phyloP scores from a whole-genome alignment of 2,113 vertebrate species.

The Callithrix jacchus region DNA sequence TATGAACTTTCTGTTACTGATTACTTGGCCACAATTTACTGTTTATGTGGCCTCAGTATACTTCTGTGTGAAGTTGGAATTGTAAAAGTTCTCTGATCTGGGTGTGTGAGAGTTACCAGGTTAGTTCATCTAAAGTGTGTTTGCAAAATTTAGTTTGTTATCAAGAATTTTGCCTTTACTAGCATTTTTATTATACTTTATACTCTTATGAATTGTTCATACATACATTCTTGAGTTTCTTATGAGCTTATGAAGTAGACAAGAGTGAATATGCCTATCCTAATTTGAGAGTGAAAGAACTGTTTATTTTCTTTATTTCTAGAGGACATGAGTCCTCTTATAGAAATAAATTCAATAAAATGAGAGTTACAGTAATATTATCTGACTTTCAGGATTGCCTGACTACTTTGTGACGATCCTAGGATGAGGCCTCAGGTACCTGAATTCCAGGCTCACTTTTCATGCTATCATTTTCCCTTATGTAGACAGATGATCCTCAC shows the following conservation, averaged over 20 bases:
- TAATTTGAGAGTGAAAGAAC: neutral
- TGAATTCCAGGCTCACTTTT: neutral
- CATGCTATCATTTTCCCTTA: neutral
- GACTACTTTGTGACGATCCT: neutral
- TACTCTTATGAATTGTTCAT: neutral
- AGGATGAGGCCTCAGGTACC: neutral
- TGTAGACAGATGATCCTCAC: neutral
- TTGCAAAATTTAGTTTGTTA: neutral
- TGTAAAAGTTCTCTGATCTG: neutral
- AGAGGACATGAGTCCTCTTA: neutral
- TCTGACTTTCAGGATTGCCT: neutral
- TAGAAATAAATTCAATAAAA: constrained; percentile 15
- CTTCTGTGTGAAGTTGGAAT: neutral
- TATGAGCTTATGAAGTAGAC: neutral
- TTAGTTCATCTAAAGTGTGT: neutral
- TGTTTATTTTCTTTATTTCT: neutral
- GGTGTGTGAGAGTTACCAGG: neutral
- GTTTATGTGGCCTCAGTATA: neutral
- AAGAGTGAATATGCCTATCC: neutral
- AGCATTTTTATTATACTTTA: neutral
- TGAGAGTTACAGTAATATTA: neutral
- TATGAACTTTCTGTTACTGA: neutral
- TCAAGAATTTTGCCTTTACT: neutral
- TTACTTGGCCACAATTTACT: neutral
- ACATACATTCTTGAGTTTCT: neutral